These are phyloP conservation scores for Patiria miniata DNA, from an alignment of 35 echinoderm and acorn worm genomes.

Conservation along the genomic window DNA sequence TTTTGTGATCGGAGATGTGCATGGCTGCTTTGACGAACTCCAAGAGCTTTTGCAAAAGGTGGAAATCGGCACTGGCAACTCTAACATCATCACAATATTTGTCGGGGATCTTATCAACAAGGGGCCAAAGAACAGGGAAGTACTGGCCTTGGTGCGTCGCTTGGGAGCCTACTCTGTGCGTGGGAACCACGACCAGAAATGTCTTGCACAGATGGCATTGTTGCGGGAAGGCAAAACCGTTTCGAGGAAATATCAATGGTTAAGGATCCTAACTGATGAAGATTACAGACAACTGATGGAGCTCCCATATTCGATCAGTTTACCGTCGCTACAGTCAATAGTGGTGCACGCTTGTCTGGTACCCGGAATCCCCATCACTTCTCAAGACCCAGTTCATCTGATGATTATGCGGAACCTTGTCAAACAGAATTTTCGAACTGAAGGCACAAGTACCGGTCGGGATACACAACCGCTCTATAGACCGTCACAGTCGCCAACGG, in stretches of 20 bases:
- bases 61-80: background rate
- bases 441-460: background rate
- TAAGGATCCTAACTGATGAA: slow-evolving; percentile 11
- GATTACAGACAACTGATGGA: slow-evolving; percentile 45
- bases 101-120: slow-evolving; percentile 81
- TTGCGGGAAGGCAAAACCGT: slow-evolving; percentile 34
- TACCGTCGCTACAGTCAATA: slow-evolving; percentile 57
- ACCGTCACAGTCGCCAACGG: background rate
- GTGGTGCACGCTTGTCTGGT: slow-evolving; percentile 73
- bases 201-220: slow-evolving; percentile 22
- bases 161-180: slow-evolving; percentile 41
- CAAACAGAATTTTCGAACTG: background rate
- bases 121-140: slow-evolving; percentile 72
- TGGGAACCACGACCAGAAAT: slow-evolving; percentile 69
- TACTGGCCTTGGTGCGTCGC: slow-evolving; percentile 34
- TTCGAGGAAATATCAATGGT: slow-evolving; percentile 33
- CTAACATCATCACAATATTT: slow-evolving; percentile 42
- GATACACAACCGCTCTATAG: background rate
- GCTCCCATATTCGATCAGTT: slow-evolving; percentile 64
- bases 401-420: slow-evolving; percentile 71
- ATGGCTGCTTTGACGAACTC: slow-evolving; percentile 73
- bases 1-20: slow-evolving; percentile 78
- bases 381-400: slow-evolving; percentile 49
- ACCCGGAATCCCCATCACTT: slow-evolving; percentile 37
- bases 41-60: slow-evolving; percentile 44